Evolutionary conservation across 2,113 vertebrate species (phyloP).

Genomic region (Myotis yumanensis): DNA sequence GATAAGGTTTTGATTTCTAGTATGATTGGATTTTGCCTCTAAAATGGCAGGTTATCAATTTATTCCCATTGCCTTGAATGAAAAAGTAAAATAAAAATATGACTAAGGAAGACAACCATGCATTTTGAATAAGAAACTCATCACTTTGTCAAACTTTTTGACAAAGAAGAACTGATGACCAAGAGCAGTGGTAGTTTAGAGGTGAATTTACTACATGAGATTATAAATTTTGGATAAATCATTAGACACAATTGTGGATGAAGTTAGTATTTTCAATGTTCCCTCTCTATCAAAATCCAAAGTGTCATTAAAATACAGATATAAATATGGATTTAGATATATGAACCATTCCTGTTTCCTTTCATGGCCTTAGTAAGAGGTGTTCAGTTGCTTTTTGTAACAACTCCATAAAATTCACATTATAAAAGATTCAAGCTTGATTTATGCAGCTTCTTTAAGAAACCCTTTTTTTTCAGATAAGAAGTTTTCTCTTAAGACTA

Average conservation of each 20-base stretch:
- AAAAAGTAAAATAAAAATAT: conserved; percentile 19
- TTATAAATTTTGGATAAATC: conserved; percentile 14
- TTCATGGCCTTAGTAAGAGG: not conserved
- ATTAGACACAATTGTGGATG: not conserved
- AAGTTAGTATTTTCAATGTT: not conserved
- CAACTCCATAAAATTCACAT: conserved; percentile 39
- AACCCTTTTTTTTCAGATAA: not conserved
- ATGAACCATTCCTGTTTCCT: not conserved
- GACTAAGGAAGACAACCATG: not conserved
- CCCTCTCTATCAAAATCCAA: not conserved
- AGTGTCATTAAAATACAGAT: not conserved
- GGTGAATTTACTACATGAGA: not conserved
- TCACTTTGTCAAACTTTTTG: not conserved
- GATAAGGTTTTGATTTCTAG: not conserved
- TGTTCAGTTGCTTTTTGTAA: not conserved
- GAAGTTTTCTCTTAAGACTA: not conserved
- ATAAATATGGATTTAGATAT: not conserved
- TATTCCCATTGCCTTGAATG: not conserved
- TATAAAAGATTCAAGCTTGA: conserved; percentile 2
- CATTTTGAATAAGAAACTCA: conserved; percentile 38
- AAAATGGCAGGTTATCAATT: not conserved
- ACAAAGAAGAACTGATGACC: not conserved
- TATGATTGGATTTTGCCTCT: not conserved
- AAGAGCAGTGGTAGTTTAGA: not conserved
- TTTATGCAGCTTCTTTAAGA: not conserved